Evolutionary conservation across 1,140 invertebrate genomes (phyloP).

Genomic region (Nephotettix cincticeps): DNA sequence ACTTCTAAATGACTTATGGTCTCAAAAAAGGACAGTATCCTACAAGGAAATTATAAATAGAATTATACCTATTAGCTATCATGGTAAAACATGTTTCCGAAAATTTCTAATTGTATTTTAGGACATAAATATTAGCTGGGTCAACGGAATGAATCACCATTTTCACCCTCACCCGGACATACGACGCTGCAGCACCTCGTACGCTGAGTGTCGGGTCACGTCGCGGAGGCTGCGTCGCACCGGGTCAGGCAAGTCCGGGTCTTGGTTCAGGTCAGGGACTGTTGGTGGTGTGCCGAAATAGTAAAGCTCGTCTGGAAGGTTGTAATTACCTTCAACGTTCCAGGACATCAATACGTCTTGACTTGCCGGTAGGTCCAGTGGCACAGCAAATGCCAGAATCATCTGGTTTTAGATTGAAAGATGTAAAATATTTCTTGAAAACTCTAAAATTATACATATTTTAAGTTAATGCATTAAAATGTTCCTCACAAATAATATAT

Average conservation of each 20-base stretch:
- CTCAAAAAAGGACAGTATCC: no score
- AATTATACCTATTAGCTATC: no score
- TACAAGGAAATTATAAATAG: no score
- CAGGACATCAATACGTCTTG: slow-evolving; percentile 70
- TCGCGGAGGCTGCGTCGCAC: not conserved
- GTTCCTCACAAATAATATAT: not conserved
- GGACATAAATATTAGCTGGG: no score
- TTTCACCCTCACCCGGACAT: slow-evolving; percentile 5
- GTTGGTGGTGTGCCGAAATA: slow-evolving; percentile 32
- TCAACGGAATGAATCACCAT: no score
- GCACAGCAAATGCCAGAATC: slow-evolving; percentile 68
- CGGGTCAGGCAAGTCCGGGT: not conserved
- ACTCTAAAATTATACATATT: not conserved
- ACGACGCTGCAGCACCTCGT: not conserved
- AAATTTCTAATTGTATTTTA: no score
- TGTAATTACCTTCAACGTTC: slow-evolving; percentile 73
- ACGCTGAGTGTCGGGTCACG: not conserved
- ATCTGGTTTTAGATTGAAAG: no score
- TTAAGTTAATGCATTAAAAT: not conserved
- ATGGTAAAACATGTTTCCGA: no score
- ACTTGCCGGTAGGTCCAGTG: slow-evolving; percentile 61
- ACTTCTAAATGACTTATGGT: no score
- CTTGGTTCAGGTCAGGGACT: slow-evolving; percentile 1
- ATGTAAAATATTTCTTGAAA: not conserved
- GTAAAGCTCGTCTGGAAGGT: slow-evolving; percentile 46